These are phyloP conservation scores for Crypturellus undulatus DNA, from an alignment of 2,113 vertebrate genomes.

Conservation along the genomic window DNA sequence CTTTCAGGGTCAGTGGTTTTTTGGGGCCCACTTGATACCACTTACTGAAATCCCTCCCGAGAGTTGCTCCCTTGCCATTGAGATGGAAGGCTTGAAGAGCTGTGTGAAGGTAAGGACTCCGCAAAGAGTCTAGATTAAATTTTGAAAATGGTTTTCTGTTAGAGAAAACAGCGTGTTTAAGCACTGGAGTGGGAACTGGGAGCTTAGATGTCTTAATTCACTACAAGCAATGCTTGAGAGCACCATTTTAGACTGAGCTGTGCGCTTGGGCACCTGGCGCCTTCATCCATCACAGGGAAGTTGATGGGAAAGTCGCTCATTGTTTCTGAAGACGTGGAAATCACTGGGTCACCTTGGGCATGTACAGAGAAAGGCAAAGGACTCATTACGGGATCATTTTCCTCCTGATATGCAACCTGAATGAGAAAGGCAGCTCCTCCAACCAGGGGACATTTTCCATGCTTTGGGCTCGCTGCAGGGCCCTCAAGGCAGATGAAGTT, in stretches of 20 bases:
- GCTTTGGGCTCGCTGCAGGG: background rate
- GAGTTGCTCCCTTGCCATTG: constrained; percentile 7
- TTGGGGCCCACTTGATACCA: constrained; percentile 58
- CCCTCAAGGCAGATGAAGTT: background rate
- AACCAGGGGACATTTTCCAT: background rate
- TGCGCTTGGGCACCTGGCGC: accelerated
- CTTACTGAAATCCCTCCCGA: constrained; percentile 49
- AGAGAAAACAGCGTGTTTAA: background rate
- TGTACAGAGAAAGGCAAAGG: background rate
- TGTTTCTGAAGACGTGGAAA: background rate
- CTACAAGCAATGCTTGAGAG: background rate
- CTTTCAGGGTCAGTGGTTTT: constrained; percentile 61
- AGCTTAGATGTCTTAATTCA: background rate
- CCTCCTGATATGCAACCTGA: background rate
- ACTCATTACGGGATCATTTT: background rate
- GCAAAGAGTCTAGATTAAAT: background rate
- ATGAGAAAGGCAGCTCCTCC: too few relatives aligned
- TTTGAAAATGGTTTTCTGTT: background rate
- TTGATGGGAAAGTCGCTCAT: background rate
- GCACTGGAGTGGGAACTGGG: background rate
- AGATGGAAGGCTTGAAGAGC: constrained; percentile 18
- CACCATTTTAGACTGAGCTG: background rate
- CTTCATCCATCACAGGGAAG: background rate
- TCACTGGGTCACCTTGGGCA: background rate
- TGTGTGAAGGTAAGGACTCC: background rate